A percentile compares a stretch with the other conserved stretches of the same genome.
These are phyloP conservation scores for Paraplagusia blochii DNA, from an alignment of 2,113 vertebrate genomes.

Conservation along the genomic window DNA sequence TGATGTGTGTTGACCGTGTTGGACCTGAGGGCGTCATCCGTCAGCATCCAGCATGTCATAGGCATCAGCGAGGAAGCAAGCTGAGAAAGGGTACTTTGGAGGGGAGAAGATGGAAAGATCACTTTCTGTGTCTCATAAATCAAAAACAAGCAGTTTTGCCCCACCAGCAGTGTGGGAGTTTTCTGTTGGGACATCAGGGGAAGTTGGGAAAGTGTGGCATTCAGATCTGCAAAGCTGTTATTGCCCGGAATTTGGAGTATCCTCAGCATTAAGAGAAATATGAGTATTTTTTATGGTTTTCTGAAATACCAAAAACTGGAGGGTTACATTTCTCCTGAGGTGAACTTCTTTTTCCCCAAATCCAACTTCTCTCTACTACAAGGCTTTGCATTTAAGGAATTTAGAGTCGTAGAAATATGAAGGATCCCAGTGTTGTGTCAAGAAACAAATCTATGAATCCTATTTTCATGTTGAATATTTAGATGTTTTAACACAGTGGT, in stretches of 20 bases:
- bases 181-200: slow-evolving; percentile 14
- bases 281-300: slow-evolving; percentile 31
- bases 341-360: neutral
- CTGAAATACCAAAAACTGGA: slow-evolving; percentile 22
- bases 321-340: slow-evolving; percentile 7
- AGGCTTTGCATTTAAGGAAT: too few relatives aligned
- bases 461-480: neutral
- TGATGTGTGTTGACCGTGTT: slow-evolving; percentile 46
- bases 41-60: slow-evolving; percentile 59
- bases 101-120: slow-evolving; percentile 21
- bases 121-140: slow-evolving; percentile 55
- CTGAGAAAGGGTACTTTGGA: slow-evolving; percentile 6
- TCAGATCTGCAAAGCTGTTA: slow-evolving; percentile 3
- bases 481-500: neutral
- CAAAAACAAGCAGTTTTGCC: slow-evolving; percentile 28
- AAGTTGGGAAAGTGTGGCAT: slow-evolving; percentile 16
- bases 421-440: too few relatives aligned
- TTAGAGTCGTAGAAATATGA: neutral
- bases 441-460: too few relatives aligned
- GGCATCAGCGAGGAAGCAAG: slow-evolving; percentile 30
- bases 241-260: slow-evolving; percentile 11
- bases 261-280: slow-evolving; percentile 13
- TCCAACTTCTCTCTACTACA: neutral
- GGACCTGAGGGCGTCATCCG: slow-evolving; percentile 64
- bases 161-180: slow-evolving; percentile 22